Conservation (phyloP, 2,113 vertebrate genomes). For the Indri indri region DNA sequence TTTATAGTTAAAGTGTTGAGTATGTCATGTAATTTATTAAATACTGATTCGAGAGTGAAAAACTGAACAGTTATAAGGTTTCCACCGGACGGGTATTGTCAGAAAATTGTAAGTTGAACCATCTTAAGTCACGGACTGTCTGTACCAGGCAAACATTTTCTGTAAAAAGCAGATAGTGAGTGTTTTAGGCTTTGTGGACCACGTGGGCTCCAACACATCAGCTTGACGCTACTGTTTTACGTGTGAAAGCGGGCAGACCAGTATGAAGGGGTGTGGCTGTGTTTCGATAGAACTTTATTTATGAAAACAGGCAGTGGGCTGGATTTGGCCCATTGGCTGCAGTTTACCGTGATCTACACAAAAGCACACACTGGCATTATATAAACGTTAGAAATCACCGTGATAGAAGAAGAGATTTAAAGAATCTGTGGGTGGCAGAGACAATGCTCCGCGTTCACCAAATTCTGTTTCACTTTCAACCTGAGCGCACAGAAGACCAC, state of each 20-base stretch:
- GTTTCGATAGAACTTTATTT: neutral
- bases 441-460: accelerated
- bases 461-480: neutral
- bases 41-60: neutral
- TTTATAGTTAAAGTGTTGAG: neutral
- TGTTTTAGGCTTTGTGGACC: neutral
- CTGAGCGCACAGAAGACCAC: neutral
- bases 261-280: neutral
- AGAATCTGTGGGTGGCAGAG: neutral
- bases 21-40: neutral
- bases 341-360: neutral
- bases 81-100: neutral
- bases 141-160: neutral
- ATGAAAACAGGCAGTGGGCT: neutral
- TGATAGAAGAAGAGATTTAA: neutral
- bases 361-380: neutral
- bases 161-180: neutral
- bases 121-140: neutral
- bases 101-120: neutral
- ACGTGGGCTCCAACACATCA: neutral
- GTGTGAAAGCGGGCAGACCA: neutral
- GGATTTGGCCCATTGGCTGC: neutral
- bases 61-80: neutral
- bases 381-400: neutral
- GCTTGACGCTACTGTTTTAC: accelerated